Base-by-base conservation (phyloP, 1,140 invertebrate species). In the Calephelis nemesis region DNA sequence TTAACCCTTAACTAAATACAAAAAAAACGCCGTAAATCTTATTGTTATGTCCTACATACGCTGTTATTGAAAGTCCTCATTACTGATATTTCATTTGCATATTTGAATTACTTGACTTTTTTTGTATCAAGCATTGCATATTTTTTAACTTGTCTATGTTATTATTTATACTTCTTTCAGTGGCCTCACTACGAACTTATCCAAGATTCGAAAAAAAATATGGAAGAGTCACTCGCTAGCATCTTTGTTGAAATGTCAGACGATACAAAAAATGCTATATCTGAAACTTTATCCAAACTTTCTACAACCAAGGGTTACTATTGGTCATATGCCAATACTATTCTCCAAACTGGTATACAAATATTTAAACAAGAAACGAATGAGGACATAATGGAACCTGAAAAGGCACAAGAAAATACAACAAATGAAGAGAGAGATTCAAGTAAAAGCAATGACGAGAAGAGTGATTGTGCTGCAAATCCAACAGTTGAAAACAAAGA, bases 171-270 rank as follows among this genome's bases (percentile, higher is more conserved):
- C 63, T 58, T 45, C 9, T 79, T 84, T 30, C 71, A 87, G 85
- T 82, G 79, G 81, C 64, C 69, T 0, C 68, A 79, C 47, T 83
- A 82, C 67, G 74, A 75, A 13, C 45, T 76, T 47, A 78, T 87
- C 39, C 48, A 69, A 8, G 12, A 72, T 47, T 65, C 71, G 0
- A 77, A 79, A 54, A n/a, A 74, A 7, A 66, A 67, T 39, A 62
- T 85, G 30, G 73, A 75, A 4, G 42, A 39, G 3, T 13, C 78
- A 4, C 11, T 84, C 0, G 63, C 66, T 6, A 77, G 75, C 30
- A 73, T 83, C 13, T 60, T 79, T 40, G 40, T 39, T 0, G 68
- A 74, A 11, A 71, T 73, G 7, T 63, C 69, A 1, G 48, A 10
- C 1, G 72, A 77, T 8, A 58, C 49, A 0, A 63, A 67, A 9